Base-by-base conservation (phyloP, 2,888 invertebrate genomes). In the Megamerina dolium region DNA sequence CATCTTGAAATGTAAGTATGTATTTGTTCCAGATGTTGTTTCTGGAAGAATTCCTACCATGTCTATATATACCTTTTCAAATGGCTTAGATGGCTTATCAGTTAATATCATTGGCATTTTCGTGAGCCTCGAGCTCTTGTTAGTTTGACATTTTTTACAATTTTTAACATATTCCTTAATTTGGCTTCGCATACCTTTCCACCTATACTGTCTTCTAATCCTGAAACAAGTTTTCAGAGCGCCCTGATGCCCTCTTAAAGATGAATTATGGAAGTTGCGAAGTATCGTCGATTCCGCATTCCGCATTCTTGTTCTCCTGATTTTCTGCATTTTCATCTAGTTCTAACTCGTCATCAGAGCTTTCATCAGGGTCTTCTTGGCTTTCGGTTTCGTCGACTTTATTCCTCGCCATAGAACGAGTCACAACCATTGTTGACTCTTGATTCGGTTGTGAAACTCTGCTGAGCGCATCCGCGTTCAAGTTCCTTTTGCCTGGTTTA, bases 401-500 rank as follows among this genome's bases (percentile, higher is more conserved):
- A 8, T 23, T 10, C 23, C 23, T 23, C 23, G 6, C 10, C 10
- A 8, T 23, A 23, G 6, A 23, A 6, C 23, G 23, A 23, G 23
- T 23, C 10, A 23, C 10, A 23, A 23, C 23, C n/a, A n/a, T n/a
- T n/a, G n/a, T n/a, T n/a, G n/a, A n/a, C n/a, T n/a, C n/a, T n/a
- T 23, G 6, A 23, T 10, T 23, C 23, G 23, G 23, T 23, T n/a
- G n/a, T n/a, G n/a, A n/a, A n/a, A 53, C 46, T 17, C 53, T 34
- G 19, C 46, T 51, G 8, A 52, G 32, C 2, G 53, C 51, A 14
- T 23, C 23, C 10, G 53, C 53, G 12, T 52, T 52, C 9, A 45
- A 44, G 19, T 54, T 53, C 12, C 27, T 2, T 13, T 34, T 43
- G 2, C 56, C 48, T 41, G 51, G 58, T 43, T 55, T 56, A 18